Percentiles rank a stretch among this genome's conserved stretches.
Conservation (phyloP, 2,113 vertebrate genomes). For the Erythrocercus mccallii region DNA sequence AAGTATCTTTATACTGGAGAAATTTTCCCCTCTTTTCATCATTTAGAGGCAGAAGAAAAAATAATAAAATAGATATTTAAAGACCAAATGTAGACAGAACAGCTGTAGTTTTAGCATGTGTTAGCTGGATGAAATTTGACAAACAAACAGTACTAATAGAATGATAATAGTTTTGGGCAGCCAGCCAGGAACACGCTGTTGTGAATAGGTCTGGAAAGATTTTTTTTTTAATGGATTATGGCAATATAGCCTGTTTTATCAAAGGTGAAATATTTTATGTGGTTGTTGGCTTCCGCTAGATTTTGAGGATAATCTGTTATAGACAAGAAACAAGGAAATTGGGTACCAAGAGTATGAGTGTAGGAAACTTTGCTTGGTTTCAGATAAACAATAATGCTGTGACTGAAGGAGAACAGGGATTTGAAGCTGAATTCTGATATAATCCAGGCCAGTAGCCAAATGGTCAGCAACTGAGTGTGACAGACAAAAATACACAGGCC, state of each 20-base stretch:
- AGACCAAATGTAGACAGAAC: not conserved
- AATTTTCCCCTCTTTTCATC: not conserved
- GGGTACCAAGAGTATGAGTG: not conserved
- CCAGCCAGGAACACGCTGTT: not conserved
- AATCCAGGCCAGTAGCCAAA: conserved; percentile 20
- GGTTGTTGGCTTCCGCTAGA: not conserved
- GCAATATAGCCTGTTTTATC: not conserved
- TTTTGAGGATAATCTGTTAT: not conserved
- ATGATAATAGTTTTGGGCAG: conserved; percentile 24
- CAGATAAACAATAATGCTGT: not conserved
- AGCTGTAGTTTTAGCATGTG: conserved; percentile 27
- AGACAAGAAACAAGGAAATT: not conserved
- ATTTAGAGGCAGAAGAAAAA: not conserved
- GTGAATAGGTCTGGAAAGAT: not conserved
- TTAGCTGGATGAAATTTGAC: conserved; percentile 2
- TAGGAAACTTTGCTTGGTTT: not conserved
- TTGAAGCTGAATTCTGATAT: not conserved
- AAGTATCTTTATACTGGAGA: not conserved
- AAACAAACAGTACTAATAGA: conserved; percentile 27
- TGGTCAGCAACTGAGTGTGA: not conserved
- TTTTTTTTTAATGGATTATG: not conserved
- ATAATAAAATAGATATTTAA: not conserved
- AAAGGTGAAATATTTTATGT: not conserved
- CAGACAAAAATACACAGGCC: not conserved
- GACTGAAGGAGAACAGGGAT: not conserved